Conservation (phyloP, 2,797 vertebrate species). For the Gadopsis marmoratus region DNA sequence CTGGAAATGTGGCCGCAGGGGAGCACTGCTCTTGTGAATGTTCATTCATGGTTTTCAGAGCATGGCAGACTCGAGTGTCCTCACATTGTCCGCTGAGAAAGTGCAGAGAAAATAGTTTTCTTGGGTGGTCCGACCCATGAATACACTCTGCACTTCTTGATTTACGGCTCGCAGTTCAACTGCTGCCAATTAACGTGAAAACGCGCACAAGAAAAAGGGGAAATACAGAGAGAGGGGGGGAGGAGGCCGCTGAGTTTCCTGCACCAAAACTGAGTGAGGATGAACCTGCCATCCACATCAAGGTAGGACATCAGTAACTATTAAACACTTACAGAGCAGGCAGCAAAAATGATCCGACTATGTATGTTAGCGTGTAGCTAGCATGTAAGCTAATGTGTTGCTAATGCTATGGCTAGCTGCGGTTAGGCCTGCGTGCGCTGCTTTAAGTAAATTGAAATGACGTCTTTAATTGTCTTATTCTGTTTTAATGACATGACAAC, state of each 20-base stretch:
- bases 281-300: conserved; percentile 60
- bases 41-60: conserved; percentile 82
- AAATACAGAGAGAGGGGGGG: conserved; percentile 25
- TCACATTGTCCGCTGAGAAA: conserved; percentile 79
- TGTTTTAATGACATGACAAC: not conserved
- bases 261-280: conserved; percentile 48
- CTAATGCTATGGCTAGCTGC: not conserved
- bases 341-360: accelerated
- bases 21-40: conserved; percentile 80
- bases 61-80: conserved; percentile 81
- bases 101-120: conserved; percentile 79
- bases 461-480: not conserved
- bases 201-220: conserved; percentile 40
- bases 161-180: conserved; percentile 89
- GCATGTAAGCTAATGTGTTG: conserved; percentile 1
- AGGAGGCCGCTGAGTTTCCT: conserved; percentile 57
- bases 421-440: not conserved
- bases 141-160: conserved; percentile 87
- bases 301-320: conserved; percentile 72
- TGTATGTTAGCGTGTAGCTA: not conserved
- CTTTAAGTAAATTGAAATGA: not conserved
- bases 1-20: conserved; percentile 69
- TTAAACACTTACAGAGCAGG: not conserved
- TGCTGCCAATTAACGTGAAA: conserved; percentile 86
- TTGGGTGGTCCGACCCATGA: conserved; percentile 87